Base-by-base conservation (phyloP, 2,888 invertebrate species). In the Zygogramma bicolorata region DNA sequence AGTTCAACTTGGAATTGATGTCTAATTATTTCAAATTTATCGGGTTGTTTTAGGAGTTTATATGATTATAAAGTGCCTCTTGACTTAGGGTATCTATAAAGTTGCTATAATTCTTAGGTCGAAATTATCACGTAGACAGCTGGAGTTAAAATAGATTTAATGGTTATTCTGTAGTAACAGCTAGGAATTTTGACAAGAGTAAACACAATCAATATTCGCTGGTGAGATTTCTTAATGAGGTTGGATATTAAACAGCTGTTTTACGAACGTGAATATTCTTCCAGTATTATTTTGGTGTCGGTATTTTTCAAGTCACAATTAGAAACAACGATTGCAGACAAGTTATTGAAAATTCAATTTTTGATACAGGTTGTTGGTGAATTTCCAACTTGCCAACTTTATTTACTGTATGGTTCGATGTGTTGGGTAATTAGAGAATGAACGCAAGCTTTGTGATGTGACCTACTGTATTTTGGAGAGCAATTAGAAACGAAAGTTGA, bases 141-240 rank as follows among this genome's bases (percentile, higher is more conserved):
- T 42, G 57, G 62, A 66, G 60, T 70, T 57, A 66, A 73, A 73
- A 73, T 73, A 73, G 73, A 73, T 73, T 73, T 70, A 70, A 72
- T 69, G 68, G 53, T 53, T 22, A 25, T 22, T n/a, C 15, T 25
- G 27, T 53, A 25, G 53, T 53, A n/a, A 27, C 53, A n/a, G 27
- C 53, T 53, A 53, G 27, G 53, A 53, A 53, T 53, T 53, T 27
- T 53, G 53, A 53, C 53, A 22, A 15, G 53, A 22, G 53, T 53
- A 53, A 53, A 53, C 53, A 27, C 22, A 53, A n/a, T 53, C 53
- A 27, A 53, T 53, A 53, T 53, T 53, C 53, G 5, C 25, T 25
- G 13, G 25, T 53, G 53, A 53, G n/a, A 53, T 53, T 53, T 53
- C 53, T 53, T 53, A 53, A 27, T 27, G 53, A 53, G 53, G 25